phyloP scores from a whole-genome alignment of 1,140 invertebrate genomes.

The Drosophila bipectinata region DNA sequence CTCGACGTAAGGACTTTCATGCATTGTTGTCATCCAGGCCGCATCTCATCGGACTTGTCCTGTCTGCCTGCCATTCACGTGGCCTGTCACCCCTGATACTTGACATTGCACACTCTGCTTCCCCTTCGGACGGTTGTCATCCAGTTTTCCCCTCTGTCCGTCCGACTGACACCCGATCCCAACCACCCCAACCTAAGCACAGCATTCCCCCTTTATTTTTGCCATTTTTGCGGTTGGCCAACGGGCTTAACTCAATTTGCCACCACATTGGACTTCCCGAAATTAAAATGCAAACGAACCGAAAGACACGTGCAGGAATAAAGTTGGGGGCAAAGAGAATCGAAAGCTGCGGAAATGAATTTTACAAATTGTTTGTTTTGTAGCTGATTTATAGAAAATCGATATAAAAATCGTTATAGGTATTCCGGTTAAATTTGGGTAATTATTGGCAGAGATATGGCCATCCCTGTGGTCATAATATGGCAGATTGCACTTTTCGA shows the following conservation, averaged over 20 bases:
- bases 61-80: conserved; percentile 23
- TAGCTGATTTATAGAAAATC: too few species aligned
- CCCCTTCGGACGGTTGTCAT: conserved; percentile 22
- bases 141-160: conserved; percentile 12
- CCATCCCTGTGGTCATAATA: too few species aligned
- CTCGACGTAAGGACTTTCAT: conserved; percentile 35
- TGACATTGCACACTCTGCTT: conserved; percentile 45
- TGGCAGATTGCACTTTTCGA: too few species aligned
- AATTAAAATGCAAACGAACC: conserved; percentile 47
- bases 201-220: conserved; percentile 25
- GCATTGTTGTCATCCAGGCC: conserved; percentile 29
- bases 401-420: too few species aligned
- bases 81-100: conserved; percentile 42
- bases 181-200: conserved; percentile 14
- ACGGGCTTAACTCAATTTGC: conserved; percentile 59
- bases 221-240: conserved; percentile 37
- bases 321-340: neutral
- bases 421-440: too few species aligned
- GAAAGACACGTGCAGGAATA: conserved; percentile 24
- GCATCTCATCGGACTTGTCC: conserved; percentile 31
- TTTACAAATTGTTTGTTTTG: too few species aligned
- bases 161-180: conserved; percentile 20
- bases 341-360: neutral
- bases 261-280: conserved; percentile 42
- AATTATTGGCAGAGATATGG: too few species aligned